Percentiles rank a stretch among this genome's conserved stretches.
Evolutionary conservation across 2,888 invertebrate species (phyloP).

Genomic region (Cerceris rybyensis): DNA sequence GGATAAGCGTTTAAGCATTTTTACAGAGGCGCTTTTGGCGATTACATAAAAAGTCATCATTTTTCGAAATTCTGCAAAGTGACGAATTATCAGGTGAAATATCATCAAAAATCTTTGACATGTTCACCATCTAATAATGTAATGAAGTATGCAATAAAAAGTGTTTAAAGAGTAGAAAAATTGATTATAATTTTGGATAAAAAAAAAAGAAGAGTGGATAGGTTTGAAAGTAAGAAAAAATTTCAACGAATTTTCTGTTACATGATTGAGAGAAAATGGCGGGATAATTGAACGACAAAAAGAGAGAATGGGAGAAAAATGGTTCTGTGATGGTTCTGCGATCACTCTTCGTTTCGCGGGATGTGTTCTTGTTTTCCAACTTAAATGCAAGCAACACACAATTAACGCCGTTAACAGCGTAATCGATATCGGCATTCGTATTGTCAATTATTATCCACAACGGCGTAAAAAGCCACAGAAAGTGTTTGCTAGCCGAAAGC

Average conservation of each 20-base stretch:
- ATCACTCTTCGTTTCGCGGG: conserved; percentile 48
- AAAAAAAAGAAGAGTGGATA: background rate
- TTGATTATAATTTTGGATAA: background rate
- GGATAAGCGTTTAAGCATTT: conserved; percentile 51
- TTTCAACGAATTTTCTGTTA: background rate
- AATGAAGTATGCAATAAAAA: too few relatives aligned
- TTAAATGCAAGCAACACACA: conserved; percentile 48
- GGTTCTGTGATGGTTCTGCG: conserved; percentile 25
- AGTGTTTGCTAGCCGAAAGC: conserved; percentile 34
- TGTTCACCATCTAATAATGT: too few relatives aligned
- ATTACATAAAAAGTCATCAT: conserved; percentile 24
- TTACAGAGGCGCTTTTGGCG: conserved; percentile 48
- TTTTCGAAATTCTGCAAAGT: background rate
- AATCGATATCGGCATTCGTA: conserved; percentile 37
- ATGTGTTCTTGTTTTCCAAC: conserved; percentile 35
- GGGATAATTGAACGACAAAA: conserved; percentile 12
- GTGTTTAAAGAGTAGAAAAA: too few relatives aligned
- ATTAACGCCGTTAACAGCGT: conserved; percentile 33
- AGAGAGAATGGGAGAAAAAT: conserved; percentile 32
- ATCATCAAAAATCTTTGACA: background rate
- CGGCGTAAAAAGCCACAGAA: conserved; percentile 40
- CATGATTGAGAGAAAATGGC: background rate
- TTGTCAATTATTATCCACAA: conserved; percentile 46
- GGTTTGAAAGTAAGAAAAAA: background rate
- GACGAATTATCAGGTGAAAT: background rate